phyloP scores from a whole-genome alignment of 2,888 invertebrate species.

The Dinocampus coccinellae region DNA sequence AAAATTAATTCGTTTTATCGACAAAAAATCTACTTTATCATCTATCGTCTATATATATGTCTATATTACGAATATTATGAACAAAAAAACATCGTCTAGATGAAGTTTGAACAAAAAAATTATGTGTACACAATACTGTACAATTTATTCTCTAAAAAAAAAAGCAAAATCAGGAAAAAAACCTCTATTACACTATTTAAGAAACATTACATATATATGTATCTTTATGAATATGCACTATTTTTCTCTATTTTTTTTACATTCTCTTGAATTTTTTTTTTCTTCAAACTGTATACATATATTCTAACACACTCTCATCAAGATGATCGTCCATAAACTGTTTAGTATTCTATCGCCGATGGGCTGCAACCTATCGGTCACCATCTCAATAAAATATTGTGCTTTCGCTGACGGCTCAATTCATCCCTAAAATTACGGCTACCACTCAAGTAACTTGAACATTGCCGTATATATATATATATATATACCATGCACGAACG shows the following conservation, averaged over 20 bases:
- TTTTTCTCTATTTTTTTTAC: not conserved
- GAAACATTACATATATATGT: no score
- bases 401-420: constrained; percentile 64
- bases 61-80: no score
- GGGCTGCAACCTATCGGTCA: constrained; percentile 57
- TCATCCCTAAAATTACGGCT: constrained; percentile 54
- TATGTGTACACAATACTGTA: no score
- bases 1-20: constrained; percentile 50
- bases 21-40: constrained; percentile 21
- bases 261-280: no score
- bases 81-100: no score
- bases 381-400: constrained; percentile 63
- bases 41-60: not conserved
- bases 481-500: constrained; percentile 32
- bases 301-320: not conserved
- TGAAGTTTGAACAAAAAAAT: no score
- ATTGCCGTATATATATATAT: not conserved
- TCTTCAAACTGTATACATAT: not conserved
- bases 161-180: no score
- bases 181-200: no score
- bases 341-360: constrained; percentile 61
- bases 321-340: constrained; percentile 48
- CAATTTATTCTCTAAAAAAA: no score
- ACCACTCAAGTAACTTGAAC: constrained; percentile 22
- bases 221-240: no score